These are phyloP conservation scores for Magallana ariakensis DNA, from an alignment of 1,140 invertebrate genomes.

Conservation along the genomic window DNA sequence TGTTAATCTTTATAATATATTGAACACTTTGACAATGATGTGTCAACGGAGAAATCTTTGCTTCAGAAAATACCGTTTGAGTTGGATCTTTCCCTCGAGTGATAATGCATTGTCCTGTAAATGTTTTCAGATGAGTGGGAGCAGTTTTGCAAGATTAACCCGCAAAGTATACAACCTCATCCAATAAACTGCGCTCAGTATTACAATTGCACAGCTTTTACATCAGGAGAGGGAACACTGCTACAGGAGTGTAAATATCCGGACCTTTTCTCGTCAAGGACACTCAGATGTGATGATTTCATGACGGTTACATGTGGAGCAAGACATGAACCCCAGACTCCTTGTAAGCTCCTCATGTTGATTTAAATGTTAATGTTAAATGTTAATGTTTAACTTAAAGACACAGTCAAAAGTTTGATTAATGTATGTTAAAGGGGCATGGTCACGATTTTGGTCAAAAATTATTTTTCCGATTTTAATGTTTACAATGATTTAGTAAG, in stretches of 20 bases:
- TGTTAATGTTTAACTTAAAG: too few relatives aligned
- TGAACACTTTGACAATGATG: too few relatives aligned
- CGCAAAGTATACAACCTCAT: conserved; percentile 59
- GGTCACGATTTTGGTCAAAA: too few relatives aligned
- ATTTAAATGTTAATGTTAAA: too few relatives aligned
- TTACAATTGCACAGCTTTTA: conserved; percentile 63
- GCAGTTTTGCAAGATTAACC: conserved; percentile 62
- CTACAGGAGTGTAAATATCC: conserved; percentile 68
- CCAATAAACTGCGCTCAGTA: conserved; percentile 68
- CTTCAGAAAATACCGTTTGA: too few relatives aligned
- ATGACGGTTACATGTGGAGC: conserved; percentile 57
- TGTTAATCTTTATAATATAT: too few relatives aligned
- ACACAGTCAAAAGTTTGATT: too few relatives aligned
- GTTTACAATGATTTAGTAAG: too few relatives aligned
- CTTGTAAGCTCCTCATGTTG: conserved; percentile 55
- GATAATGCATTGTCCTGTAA: neutral
- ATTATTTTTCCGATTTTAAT: too few relatives aligned
- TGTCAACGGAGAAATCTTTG: too few relatives aligned
- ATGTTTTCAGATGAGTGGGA: conserved; percentile 53
- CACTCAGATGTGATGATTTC: conserved; percentile 60
- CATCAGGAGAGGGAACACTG: conserved; percentile 41
- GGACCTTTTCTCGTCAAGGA: conserved; percentile 57
- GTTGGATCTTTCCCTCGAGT: neutral
- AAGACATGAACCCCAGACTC: conserved; percentile 57
- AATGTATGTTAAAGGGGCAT: neutral